Base-by-base conservation (phyloP, 2,888 invertebrate genomes). In the Drosophila tanythrix region DNA sequence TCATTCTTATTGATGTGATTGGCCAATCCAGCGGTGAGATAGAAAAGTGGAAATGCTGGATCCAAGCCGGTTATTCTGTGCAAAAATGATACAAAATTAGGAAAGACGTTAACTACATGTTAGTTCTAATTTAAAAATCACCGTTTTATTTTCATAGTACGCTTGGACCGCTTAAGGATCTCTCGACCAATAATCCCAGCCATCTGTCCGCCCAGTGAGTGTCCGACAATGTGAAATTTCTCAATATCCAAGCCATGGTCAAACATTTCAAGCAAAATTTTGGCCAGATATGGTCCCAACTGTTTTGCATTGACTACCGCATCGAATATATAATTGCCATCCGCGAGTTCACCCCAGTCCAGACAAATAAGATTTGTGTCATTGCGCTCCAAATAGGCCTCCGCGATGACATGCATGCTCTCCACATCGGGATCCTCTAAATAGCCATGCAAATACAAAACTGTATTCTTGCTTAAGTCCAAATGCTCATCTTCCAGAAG, bases 21-120 rank as follows among this genome's bases (percentile, higher is more conserved):
- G 3, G 79, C 64, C 7, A 90, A 33, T 13, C 80, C 76, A 33
- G 82, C 73, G 8, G 81, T 84, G 36, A 85, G 81, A 81, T 95
- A 95, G 87, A 95, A 95, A 10, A 94, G 93, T 38, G 95, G 95
- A 88, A 95, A 95, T 13, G 95, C 95, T 21, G 95, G 95, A 86
- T 95, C 95, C 68, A 95, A 92, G 2, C 94, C 95, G 75, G 95
- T 94, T 85, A 95, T 91, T 88, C 95, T 95, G 25, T 2, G 1
- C 0, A 48, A 11, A 3, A 36, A 50, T 10, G 1, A 50, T 11
- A 43, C 4, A 27, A 2, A 21, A 62, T 6, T 43, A 33, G 27
- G 2, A 31, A 31, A 31, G 40, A n/a, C 25, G 13, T 31, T 0
- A 6, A 29, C 27, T 13, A 7, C 6, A 52, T 3, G 3, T 29